Base-by-base conservation (phyloP, 2,888 invertebrate species). In the Diaphora mendica region DNA sequence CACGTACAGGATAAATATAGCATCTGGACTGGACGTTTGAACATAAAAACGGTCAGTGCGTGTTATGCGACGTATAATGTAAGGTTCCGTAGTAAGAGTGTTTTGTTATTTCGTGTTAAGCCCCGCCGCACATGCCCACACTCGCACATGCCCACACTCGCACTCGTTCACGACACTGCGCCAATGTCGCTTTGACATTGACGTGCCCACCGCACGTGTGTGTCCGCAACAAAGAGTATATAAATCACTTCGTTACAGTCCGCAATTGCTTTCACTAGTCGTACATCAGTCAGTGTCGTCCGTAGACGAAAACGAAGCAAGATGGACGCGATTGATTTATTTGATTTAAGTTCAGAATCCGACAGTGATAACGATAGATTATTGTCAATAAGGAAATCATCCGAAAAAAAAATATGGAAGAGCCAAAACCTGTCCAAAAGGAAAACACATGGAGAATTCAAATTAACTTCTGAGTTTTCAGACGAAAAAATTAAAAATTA, bases 321-420 rank as follows among this genome's bases (percentile, higher is more conserved):
- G 65, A 75, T 65, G 68, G 71, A 75, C 75, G 65, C 59, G 66
- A 71, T n/a, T n/a, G n/a, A n/a, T n/a, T n/a, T n/a, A n/a, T n/a
- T 74, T 70, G 48, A 68, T 72, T 20, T 62, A 55, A 70, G 70
- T 66, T 44, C 70, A 67, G 71, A 67, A 67, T 71, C 73, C 68
- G 73, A 76, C 73, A 69, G 69, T 68, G 73, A 64, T 69, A 51
- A 69, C 64, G 64, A 68, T 48, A 68, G 68, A 68, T 72, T 72
- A 72, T 68, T 72, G 64, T 72, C 68, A 72, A 72, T 68, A 72
- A 72, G 68, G 72, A 72, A 72, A 72, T 72, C 72, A 72, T 72
- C 72, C 64, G 68, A 39, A 44, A 72, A 72, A 72, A 72, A 72
- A 44, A 72, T 68, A 68, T 72, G 72, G 68, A 68, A 72, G 68